Percentiles rank a stretch among this genome's conserved stretches.
phyloP scores from a whole-genome alignment of 1,140 invertebrate species.

The Listronotus bonariensis region DNA sequence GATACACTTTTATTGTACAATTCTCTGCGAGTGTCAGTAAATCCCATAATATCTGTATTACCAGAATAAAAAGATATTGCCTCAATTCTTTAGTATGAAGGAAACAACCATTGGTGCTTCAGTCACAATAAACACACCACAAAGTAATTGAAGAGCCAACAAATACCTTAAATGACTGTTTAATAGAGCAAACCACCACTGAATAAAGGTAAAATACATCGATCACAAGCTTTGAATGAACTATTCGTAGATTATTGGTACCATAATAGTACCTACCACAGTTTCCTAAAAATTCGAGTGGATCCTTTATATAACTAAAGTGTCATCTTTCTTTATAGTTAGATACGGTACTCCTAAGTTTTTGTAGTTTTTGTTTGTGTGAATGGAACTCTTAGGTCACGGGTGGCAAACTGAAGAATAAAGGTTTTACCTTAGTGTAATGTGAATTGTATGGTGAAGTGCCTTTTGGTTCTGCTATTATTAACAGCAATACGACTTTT shows the following conservation, averaged over 20 bases:
- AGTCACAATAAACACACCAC: conserved; percentile 5
- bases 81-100: no score
- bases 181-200: conserved; percentile 27
- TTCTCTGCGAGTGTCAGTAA: no score
- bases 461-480: conserved; percentile 30
- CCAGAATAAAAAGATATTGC: no score
- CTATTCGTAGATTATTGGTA: conserved; percentile 38
- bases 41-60: no score
- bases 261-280: conserved; percentile 44
- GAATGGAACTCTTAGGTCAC: conserved; percentile 40
- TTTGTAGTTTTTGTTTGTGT: conserved; percentile 32
- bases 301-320: conserved; percentile 32
- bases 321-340: conserved; percentile 38
- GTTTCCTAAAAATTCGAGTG: conserved; percentile 35
- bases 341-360: conserved; percentile 40
- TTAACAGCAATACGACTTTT: conserved; percentile 31
- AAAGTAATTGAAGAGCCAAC: conserved; percentile 12
- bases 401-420: conserved; percentile 41
- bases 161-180: conserved; percentile 28
- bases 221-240: conserved; percentile 33
- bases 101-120: no score
- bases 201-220: conserved; percentile 24
- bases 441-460: conserved; percentile 34
- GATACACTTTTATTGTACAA: no score
- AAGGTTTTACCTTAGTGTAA: conserved; percentile 35